Percentiles rank a stretch among this genome's conserved stretches.
Evolutionary conservation across 1,140 invertebrate genomes (phyloP).

Genomic region (Sogatella furcifera): DNA sequence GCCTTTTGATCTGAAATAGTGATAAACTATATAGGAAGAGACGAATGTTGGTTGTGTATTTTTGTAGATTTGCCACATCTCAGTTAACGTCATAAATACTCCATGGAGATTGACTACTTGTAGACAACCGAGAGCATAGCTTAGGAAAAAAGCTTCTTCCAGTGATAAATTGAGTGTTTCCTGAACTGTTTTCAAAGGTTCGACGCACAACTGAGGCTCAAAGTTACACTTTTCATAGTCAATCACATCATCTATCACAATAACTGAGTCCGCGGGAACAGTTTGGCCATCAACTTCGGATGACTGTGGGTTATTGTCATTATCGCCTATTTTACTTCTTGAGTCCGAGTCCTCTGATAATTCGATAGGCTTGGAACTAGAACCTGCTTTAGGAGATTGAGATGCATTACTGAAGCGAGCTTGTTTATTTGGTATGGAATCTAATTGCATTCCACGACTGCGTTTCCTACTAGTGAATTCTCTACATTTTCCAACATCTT

Average conservation of each 20-base stretch:
- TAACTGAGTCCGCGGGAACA: no score
- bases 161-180: slow-evolving; percentile 54
- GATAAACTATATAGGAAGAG: slow-evolving; percentile 68
- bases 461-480: no score
- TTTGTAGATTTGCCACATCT: slow-evolving; percentile 53
- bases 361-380: no score
- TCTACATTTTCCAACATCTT: neutral
- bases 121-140: slow-evolving; percentile 60
- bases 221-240: no score
- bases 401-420: neutral
- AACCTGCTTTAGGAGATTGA: neutral
- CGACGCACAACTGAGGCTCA: slow-evolving; percentile 12
- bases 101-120: slow-evolving; percentile 45
- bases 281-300: no score
- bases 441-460: no score
- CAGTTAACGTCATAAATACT: slow-evolving; percentile 40
- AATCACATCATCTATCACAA: no score
- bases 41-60: slow-evolving; percentile 50
- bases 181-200: slow-evolving; percentile 29
- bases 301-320: no score
- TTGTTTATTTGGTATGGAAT: no score
- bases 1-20: slow-evolving; percentile 76
- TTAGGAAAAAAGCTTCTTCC: slow-evolving; percentile 73
- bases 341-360: no score
- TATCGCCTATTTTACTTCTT: no score